A percentile compares a stretch with the other conserved stretches of the same genome.
Evolutionary conservation across 2,113 vertebrate species (phyloP).

Genomic region (Motacilla tschutschensis): DNA sequence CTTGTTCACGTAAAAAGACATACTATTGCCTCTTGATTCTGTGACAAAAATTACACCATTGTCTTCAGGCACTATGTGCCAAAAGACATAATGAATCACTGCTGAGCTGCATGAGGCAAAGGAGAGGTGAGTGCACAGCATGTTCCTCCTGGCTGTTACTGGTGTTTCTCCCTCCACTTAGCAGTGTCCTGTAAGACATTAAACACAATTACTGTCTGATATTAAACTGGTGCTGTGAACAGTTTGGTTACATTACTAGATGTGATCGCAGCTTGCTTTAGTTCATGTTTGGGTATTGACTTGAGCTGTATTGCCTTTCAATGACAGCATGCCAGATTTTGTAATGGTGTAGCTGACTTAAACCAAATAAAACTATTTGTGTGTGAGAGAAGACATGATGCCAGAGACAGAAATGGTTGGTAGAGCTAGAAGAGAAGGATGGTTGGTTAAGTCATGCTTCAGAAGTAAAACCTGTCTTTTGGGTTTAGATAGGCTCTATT

Average conservation of each 20-base stretch:
- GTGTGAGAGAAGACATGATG: neutral
- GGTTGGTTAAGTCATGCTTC: neutral
- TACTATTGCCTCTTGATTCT: neutral
- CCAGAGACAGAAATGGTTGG: neutral
- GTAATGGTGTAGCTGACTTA: neutral
- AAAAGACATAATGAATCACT: neutral
- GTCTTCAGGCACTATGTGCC: neutral
- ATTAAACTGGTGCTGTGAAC: neutral
- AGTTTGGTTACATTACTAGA: neutral
- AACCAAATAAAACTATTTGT: neutral
- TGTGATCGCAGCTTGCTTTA: neutral
- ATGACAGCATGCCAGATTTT: neutral
- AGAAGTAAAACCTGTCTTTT: neutral
- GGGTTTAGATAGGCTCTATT: neutral
- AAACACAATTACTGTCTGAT: neutral
- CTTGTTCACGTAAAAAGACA: neutral
- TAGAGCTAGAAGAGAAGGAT: neutral
- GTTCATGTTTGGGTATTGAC: neutral
- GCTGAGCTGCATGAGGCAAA: neutral
- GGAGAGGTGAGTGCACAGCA: neutral
- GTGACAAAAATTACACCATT: neutral
- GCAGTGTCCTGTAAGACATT: neutral
- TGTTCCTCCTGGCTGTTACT: neutral
- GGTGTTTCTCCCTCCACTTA: neutral
- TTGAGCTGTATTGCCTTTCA: neutral